Evolutionary conservation across 2,888 invertebrate species (phyloP), one percentile per base, ranked within the genome.

Genomic region (Dolichomitus sp.): DNA sequence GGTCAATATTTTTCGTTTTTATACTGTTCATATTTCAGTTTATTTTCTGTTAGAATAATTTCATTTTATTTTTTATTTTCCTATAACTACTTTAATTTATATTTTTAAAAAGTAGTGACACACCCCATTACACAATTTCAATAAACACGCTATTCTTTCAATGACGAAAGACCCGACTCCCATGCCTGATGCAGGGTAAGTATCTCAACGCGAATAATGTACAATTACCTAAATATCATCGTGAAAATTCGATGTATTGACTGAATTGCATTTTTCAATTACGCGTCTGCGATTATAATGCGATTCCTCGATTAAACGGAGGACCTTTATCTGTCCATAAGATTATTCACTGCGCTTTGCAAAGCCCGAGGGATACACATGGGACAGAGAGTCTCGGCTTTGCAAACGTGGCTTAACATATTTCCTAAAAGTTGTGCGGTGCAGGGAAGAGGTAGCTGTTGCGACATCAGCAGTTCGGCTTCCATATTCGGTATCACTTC

Each of bases 371-470:
- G 91, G 70, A 93, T 89, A 74, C 93, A 93, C 69, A 88, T 73
- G 1, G 93, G 93, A 69, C 93, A 93, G 7, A 93, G 68, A 30
- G 91, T 93, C 77, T 93, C 93, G n/a, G 90, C 90, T 78, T 91
- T 91, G 69, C 87, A 85, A 4, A 90, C 87, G 57, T 88, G 83
- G 54, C 84, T 88, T 19, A 92, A 86, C 72, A 89, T 87, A 77
- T 91, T 88, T 52, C 90, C 90, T 66, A 93, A 88, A 81, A 91
- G 87, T 85, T 92, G 92, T 33, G 93, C 92, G 42, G 93, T 93
- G 84, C 90, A 89, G n/a, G 93, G 93, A 76, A 93, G 87, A 84
- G 92, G 86, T 52, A 91, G 40, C 14, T 90, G 89, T 68, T 89
- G 87, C 12, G 91, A 88, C 73, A 90, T 89, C 37, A 93, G 76